Base-by-base conservation (phyloP, 2,888 invertebrate species). In the Cylindroiulus punctatus region DNA sequence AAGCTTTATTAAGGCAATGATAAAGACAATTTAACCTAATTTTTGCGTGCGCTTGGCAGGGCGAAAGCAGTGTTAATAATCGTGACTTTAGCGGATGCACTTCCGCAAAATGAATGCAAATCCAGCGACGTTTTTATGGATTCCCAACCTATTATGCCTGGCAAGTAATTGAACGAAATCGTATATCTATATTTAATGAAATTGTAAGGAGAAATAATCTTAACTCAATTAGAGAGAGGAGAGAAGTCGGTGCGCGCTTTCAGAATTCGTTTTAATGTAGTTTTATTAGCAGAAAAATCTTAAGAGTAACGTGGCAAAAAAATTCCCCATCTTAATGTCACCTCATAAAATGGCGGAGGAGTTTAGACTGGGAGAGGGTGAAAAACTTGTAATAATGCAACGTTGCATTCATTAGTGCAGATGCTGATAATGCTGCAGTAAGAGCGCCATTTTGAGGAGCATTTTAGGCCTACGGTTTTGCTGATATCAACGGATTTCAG, bases 1-100 rank as follows among this genome's bases (percentile, higher is more conserved):
- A 57, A 57, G 57, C 57, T 57, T 57, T 57, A 57, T 57, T 57
- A 57, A 57, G 57, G 22, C 57, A 57, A 57, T 57, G 57, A 57
- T 57, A 57, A 57, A 57, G 57, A 57, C 57, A 22, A 57, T 57
- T 57, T 57, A 57, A 57, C 57, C 57, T 57, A 57, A 57, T 57
- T 57, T 57, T 57, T 57, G 57, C 57, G 7, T 22, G n/a, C 22
- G 22, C 22, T 22, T 22, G 8, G 22, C n/a, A 22, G 57, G 57
- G 22, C 57, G 10, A 57, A 57, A 57, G 22, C 22, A 22, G 44
- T 44, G 44, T 44, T 44, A 44, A 44, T 57, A 57, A 57, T 57
- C 57, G 22, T 8, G n/a, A 22, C 57, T 57, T 57, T 57, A 22
- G 57, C n/a, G 57, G 57, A 57, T 52, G 52, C n/a, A 52, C 52